phyloP scores from a whole-genome alignment of 2,113 vertebrate species.

The Actenoides hombroni region DNA sequence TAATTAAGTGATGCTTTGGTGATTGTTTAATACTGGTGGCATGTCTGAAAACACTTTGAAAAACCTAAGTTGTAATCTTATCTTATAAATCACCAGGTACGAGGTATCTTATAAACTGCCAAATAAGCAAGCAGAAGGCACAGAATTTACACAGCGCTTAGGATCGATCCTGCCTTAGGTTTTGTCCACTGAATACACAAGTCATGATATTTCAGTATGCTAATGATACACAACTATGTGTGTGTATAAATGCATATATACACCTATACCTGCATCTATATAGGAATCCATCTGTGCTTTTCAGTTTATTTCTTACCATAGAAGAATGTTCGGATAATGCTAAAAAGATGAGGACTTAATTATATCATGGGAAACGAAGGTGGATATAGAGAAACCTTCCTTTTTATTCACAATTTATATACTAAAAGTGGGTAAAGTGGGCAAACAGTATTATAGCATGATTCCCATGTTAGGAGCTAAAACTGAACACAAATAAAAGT shows the following conservation, averaged over 20 bases:
- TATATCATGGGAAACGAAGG: background rate
- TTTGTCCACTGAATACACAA: background rate
- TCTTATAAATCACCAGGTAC: background rate
- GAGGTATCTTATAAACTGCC: background rate
- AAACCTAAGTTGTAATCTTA: background rate
- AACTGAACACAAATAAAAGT: background rate
- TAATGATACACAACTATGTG: background rate
- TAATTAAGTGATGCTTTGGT: background rate
- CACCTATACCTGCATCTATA: background rate
- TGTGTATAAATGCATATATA: background rate
- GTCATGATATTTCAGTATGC: background rate
- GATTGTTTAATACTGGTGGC: background rate
- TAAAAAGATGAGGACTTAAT: background rate
- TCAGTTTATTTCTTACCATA: background rate
- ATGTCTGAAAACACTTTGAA: background rate
- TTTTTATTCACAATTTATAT: background rate
- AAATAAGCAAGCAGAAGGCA: background rate
- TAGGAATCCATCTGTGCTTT: background rate
- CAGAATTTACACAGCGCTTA: background rate
- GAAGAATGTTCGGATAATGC: background rate
- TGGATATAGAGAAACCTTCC: background rate
- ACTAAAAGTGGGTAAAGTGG: background rate
- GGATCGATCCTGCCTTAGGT: rapidly evolving
- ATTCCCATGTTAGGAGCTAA: background rate
- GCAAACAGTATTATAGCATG: background rate